Evolutionary conservation across 1,140 invertebrate species (phyloP), one percentile per base, ranked within the genome.

Genomic region (Alviniconcha marisindica): DNA sequence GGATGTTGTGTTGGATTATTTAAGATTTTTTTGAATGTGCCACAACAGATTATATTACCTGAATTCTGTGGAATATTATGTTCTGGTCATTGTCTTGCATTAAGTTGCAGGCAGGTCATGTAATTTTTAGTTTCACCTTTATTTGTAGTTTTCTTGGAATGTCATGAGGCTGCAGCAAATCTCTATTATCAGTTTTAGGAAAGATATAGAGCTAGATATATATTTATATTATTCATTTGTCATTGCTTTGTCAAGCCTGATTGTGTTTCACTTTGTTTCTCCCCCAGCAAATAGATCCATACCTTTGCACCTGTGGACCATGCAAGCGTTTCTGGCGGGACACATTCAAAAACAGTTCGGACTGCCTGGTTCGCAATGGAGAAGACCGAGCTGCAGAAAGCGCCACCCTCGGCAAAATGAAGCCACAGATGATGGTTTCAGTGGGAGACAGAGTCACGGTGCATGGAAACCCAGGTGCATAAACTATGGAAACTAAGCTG

Each of bases 231-330:
- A n/a, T n/a, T n/a, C n/a, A n/a, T n/a, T n/a, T n/a, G n/a, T n/a
- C n/a, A 24, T 15, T 24, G 28, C 2, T 74, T 74, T 24, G 14
- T 74, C 14, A 18, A 48, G 7, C 18, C 18, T 48, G 44, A 4
- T 74, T 74, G 15, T 42, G 2, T 74, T 74, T 42, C 38, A 28
- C 33, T 74, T 2, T 74, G 18, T 54, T 76, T 14, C 38, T 76
- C 42, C 15, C 4, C 21, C 40, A 76, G 28, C 73, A 76, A 77
- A 76, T 83, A 54, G 91, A 91, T 81, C 91, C 91, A 24, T 91
- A 89, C 85, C 80, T 89, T 77, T 91, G 91, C 73, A 88, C 84
- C 21, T 91, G 90, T 84, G 89, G 90, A 48, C 90, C 91, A 51
- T 91, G 91, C 84, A 88, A 86, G 83, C 86, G 84, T 48, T 91